phyloP scores from a whole-genome alignment of 2,113 vertebrate genomes.

The Lophius piscatorius region DNA sequence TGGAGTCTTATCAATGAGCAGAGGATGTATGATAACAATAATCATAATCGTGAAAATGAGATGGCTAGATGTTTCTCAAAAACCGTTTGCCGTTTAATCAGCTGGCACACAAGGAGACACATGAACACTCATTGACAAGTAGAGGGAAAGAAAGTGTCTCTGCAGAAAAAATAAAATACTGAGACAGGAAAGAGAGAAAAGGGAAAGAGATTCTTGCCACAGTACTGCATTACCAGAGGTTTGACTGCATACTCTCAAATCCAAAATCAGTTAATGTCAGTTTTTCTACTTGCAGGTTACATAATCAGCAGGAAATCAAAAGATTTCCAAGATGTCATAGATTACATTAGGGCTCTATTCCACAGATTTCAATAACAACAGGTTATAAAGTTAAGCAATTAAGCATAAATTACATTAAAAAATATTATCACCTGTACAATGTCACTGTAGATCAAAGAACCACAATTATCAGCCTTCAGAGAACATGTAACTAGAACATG shows the following conservation, averaged over 20 bases:
- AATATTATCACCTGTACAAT: neutral
- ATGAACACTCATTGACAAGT: constrained; percentile 10
- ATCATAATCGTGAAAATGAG: constrained; percentile 39
- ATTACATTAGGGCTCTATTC: too few relatives aligned
- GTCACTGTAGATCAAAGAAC: constrained; percentile 1
- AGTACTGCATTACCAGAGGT: neutral
- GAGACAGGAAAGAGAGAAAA: neutral
- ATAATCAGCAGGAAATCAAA: neutral
- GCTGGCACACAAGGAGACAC: constrained; percentile 19
- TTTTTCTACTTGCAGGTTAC: neutral
- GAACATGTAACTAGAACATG: neutral
- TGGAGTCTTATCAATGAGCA: constrained; percentile 25
- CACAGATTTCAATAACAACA: too few relatives aligned
- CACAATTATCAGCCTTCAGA: constrained; percentile 3
- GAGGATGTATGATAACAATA: constrained; percentile 32
- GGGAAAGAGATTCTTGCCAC: neutral
- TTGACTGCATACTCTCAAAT: neutral
- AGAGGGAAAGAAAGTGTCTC: constrained; percentile 3
- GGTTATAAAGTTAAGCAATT: too few relatives aligned
- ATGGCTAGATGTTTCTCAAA: constrained; percentile 33
- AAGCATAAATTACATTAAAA: too few relatives aligned
- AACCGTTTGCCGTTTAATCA: constrained; percentile 40
- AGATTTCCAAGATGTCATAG: neutral
- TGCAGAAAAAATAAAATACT: neutral
- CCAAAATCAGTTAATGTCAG: neutral